Conservation (phyloP, 2,797 vertebrate species). For the Pangasius larnaudii region DNA sequence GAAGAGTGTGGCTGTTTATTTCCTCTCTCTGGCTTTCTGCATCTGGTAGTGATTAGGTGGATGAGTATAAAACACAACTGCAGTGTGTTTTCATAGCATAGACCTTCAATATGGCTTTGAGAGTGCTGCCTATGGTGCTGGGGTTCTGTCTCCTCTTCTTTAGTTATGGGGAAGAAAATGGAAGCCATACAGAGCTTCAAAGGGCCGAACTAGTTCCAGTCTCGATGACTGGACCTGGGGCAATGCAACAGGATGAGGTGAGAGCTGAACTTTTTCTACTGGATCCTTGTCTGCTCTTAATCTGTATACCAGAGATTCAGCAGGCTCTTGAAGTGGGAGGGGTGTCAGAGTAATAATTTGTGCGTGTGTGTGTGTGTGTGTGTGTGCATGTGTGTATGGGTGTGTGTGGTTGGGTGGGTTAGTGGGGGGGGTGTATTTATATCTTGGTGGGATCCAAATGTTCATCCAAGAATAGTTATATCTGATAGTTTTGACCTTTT, state of each 20-base stretch:
- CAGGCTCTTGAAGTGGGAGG: neutral
- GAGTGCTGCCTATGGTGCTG: conserved; percentile 56
- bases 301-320: neutral
- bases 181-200: neutral
- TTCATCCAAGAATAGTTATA: neutral
- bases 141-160: conserved; percentile 53
- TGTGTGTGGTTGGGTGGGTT: neutral
- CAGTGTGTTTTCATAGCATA: conserved; percentile 31
- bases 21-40: conserved; percentile 30
- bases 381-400: neutral
- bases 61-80: conserved; percentile 53
- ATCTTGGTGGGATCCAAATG: neutral
- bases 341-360: neutral
- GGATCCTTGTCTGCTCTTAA: neutral
- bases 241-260: conserved; percentile 18
- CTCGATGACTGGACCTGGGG: neutral
- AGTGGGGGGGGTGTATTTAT: neutral
- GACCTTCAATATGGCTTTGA: conserved; percentile 56
- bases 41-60: conserved; percentile 35
- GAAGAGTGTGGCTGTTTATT: conserved; percentile 8
- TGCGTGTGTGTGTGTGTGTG: neutral
- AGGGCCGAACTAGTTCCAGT: neutral
- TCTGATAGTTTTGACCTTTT: neutral
- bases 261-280: conserved; percentile 1
- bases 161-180: conserved; percentile 38